Base-by-base conservation (phyloP, 1,140 invertebrate species). In the Anastatus disparis region DNA sequence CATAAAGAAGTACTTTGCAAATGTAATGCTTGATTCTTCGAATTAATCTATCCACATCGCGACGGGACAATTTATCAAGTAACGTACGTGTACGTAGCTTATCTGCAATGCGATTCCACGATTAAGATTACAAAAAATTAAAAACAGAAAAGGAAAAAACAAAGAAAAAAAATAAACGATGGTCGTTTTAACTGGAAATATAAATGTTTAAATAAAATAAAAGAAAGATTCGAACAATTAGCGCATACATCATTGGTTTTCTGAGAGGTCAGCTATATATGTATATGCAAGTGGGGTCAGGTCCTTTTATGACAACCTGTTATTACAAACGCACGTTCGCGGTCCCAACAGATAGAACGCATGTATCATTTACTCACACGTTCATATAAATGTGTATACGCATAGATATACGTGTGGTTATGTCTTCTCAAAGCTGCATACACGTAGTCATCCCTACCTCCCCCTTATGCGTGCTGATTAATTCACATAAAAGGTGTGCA, bases 221-320 rank as follows among this genome's bases (percentile, higher is more conserved):
- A 29, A 48, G 52, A 73, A 72, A 69, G 76, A 75, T 73, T 76
- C 75, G n/a, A n/a, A 76, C 70, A 77, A 79, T 80, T 80, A 80
- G 74, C 76, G 78, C 78, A 79, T 78, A 77, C 76, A 79, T 80
- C 77, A 79, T 70, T n/a, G 70, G 72, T 74, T 76, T n/a, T n/a
- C n/a, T 72, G 68, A 73, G 66, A n/a, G 71, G 71, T 71, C 61
- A 70, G 72, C 69, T 59, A n/a, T n/a, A n/a, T n/a, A n/a, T n/a
- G 62, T 52, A 72, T 69, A 65, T 35, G 76, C 72, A 68, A 74
- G 66, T 62, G 64, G 77, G 74, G 75, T 74, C 77, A 77, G 67
- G 9, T 73, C 72, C n/a, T n/a, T n/a, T n/a, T n/a, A n/a, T 82
- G 80, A 80, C 80, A 84, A 83, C 83, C 82, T 83, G 83, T 84